These are phyloP conservation scores for Timandra comae DNA, from an alignment of 2,888 invertebrate genomes.

Conservation along the genomic window DNA sequence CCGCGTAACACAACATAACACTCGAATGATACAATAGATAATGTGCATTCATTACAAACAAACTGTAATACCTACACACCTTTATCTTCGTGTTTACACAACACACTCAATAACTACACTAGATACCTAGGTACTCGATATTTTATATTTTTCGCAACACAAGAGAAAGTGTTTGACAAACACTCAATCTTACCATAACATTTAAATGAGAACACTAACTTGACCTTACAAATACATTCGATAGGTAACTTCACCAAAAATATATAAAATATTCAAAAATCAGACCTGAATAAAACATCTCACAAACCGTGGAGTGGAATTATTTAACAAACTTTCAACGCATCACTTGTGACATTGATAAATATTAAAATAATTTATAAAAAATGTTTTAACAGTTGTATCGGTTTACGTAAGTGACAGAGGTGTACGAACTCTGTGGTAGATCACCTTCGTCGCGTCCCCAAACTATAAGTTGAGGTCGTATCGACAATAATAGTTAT, in stretches of 20 bases:
- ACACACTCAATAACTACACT: too few relatives aligned
- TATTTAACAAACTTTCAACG: constrained; percentile 18
- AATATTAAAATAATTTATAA: constrained; percentile 34
- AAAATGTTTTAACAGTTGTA: constrained; percentile 55
- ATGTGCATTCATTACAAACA: too few relatives aligned
- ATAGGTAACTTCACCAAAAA: constrained; percentile 1
- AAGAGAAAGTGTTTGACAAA: too few relatives aligned
- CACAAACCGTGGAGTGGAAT: neutral
- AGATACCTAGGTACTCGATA: too few relatives aligned
- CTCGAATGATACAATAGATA: too few relatives aligned
- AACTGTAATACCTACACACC: too few relatives aligned
- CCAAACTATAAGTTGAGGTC: constrained; percentile 69
- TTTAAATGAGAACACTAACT: too few relatives aligned
- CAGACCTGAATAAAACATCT: neutral
- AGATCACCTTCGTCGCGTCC: constrained; percentile 66
- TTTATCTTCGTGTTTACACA: too few relatives aligned
- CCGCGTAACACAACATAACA: constrained; percentile 13
- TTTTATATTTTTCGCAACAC: too few relatives aligned
- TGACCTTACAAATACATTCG: constrained; percentile 1
- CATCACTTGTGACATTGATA: constrained; percentile 25
- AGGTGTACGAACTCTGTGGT: constrained; percentile 56
- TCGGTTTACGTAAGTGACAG: constrained; percentile 59
- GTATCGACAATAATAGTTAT: constrained; percentile 60
- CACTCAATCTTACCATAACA: too few relatives aligned
- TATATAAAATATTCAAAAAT: neutral